A percentile compares a stretch with the other conserved stretches of the same genome.
phyloP scores from a whole-genome alignment of 2,113 vertebrate genomes.

The Epinephelus cyanopodus region DNA sequence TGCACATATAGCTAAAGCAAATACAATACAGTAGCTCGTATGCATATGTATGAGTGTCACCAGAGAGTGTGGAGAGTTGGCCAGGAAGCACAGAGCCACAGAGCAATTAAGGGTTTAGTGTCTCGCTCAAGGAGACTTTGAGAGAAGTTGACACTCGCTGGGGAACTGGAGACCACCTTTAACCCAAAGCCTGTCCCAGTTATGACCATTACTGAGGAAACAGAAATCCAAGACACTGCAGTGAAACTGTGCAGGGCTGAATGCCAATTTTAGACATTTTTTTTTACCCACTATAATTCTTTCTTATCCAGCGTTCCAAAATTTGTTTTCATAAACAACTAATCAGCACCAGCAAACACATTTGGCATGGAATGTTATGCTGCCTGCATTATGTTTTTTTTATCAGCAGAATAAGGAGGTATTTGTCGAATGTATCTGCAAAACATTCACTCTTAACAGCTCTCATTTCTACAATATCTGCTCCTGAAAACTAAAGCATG shows the following conservation, averaged over 20 bases:
- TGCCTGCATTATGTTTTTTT: background rate
- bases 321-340: background rate
- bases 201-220: constrained; percentile 17
- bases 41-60: constrained; percentile 45
- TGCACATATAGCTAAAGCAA: constrained; percentile 5
- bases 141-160: constrained; percentile 41
- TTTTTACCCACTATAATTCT: background rate
- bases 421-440: background rate
- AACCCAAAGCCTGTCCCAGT: constrained; percentile 48
- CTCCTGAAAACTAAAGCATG: too few species aligned
- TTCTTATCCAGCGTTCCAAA: background rate
- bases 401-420: background rate
- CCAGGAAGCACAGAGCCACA: constrained; percentile 37
- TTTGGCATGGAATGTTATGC: background rate
- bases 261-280: background rate
- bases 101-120: constrained; percentile 63
- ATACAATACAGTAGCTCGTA: background rate
- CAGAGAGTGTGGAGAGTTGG: constrained; percentile 17
- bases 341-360: background rate
- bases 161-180: constrained; percentile 51
- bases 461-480: too few species aligned
- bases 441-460: too few species aligned
- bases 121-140: constrained; percentile 48
- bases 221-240: background rate
- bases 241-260: background rate